Percentiles rank a stretch among this genome's conserved stretches.
These are phyloP conservation scores for Cantharis nigra DNA, from an alignment of 2,888 invertebrate species.

Conservation along the genomic window DNA sequence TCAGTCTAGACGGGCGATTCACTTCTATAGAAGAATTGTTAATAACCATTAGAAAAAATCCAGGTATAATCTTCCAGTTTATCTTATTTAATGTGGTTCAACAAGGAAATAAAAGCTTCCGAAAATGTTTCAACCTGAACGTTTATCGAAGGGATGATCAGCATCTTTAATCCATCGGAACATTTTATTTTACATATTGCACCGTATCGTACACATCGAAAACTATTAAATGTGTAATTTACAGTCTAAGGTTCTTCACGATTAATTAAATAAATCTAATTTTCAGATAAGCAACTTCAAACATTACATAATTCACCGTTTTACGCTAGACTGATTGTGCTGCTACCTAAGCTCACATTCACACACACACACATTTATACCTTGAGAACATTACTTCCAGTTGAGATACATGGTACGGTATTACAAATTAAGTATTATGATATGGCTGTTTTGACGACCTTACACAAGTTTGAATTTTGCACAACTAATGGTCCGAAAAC, in stretches of 20 bases:
- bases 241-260: not conserved
- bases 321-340: constrained; percentile 18
- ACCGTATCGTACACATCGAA: not conserved
- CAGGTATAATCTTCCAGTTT: not conserved
- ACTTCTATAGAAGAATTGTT: not conserved
- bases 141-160: not conserved
- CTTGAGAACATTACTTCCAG: constrained; percentile 17
- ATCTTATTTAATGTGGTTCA: not conserved
- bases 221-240: not conserved
- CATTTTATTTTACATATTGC: not conserved
- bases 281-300: not conserved
- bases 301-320: constrained; percentile 21
- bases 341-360: constrained; percentile 25
- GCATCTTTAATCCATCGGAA: not conserved
- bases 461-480: not conserved
- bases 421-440: constrained; percentile 4
- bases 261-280: not conserved
- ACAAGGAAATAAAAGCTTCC: constrained; percentile 1
- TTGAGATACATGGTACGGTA: not conserved
- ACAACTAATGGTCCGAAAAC: not conserved
- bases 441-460: not conserved
- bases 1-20: constrained; percentile 16
- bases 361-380: constrained; percentile 16
- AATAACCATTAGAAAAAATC: not conserved
- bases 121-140: not conserved